Conservation (phyloP, 2,888 invertebrate species). For the Idaea biselata region DNA sequence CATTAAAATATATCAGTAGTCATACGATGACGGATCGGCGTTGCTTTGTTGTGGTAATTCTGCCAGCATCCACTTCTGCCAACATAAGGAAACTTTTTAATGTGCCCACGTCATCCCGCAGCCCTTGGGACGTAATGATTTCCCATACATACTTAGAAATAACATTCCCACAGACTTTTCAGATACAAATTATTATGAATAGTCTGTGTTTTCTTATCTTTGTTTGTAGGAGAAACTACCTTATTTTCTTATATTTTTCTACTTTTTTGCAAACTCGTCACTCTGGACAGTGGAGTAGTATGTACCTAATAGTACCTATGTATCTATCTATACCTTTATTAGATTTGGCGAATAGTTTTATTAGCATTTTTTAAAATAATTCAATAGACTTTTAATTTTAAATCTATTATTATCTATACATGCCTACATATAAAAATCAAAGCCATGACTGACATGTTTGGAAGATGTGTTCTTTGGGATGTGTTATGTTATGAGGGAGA, state of each 20-base stretch:
- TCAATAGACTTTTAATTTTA: too few relatives aligned
- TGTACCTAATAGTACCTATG: too few relatives aligned
- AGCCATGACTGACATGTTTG: too few relatives aligned
- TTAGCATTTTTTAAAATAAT: too few relatives aligned
- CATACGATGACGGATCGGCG: slow-evolving; percentile 76
- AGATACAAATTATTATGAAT: slow-evolving; percentile 4
- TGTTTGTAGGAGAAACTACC: not conserved
- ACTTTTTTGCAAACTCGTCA: slow-evolving; percentile 5
- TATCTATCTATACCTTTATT: too few relatives aligned
- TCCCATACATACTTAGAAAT: slow-evolving; percentile 18
- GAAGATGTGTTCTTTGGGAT: too few relatives aligned
- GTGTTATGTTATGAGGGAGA: too few relatives aligned
- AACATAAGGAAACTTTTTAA: slow-evolving; percentile 46
- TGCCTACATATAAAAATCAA: too few relatives aligned
- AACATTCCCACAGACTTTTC: slow-evolving; percentile 5
- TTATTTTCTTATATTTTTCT: not conserved
- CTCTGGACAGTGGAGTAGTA: not conserved
- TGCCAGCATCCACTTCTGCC: slow-evolving; percentile 37
- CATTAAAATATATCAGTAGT: slow-evolving; percentile 80
- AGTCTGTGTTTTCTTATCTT: not conserved
- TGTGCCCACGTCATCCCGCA: slow-evolving; percentile 28
- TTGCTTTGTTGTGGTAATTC: slow-evolving; percentile 75
- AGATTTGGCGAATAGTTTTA: too few relatives aligned
- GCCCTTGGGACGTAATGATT: slow-evolving; percentile 25
- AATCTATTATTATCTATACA: too few relatives aligned